phyloP scores from a whole-genome alignment of 2,113 vertebrate species.

The Bettongia penicillata region DNA sequence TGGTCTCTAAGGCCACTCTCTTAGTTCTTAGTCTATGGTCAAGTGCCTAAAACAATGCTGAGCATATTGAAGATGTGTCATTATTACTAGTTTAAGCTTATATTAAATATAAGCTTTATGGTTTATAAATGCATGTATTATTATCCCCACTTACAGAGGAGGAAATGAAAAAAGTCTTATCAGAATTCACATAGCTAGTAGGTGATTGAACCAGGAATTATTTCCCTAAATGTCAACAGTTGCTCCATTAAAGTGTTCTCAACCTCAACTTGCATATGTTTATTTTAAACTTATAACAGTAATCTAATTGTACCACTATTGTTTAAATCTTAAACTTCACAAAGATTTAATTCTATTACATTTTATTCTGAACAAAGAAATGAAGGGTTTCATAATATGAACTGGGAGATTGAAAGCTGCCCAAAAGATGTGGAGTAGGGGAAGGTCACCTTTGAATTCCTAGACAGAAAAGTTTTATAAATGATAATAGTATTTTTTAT shows the following conservation, averaged over 20 bases:
- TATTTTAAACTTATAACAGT: neutral
- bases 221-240: no score
- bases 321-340: neutral
- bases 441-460: neutral
- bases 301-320: neutral
- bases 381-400: neutral
- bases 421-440: neutral
- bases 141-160: neutral
- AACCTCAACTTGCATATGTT: neutral
- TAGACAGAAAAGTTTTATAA: neutral
- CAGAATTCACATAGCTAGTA: neutral
- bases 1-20: neutral
- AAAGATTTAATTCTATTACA: neutral
- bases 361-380: neutral
- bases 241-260: neutral
- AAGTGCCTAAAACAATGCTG: no score
- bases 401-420: no score
- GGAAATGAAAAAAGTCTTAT: neutral
- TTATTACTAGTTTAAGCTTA: no score
- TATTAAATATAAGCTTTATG: no score
- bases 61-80: no score
- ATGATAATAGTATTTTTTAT: neutral
- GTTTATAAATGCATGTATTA: no score
- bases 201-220: neutral
- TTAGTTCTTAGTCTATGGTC: no score